phyloP scores from a whole-genome alignment of 1,140 invertebrate genomes.

The Bombyx mori region DNA sequence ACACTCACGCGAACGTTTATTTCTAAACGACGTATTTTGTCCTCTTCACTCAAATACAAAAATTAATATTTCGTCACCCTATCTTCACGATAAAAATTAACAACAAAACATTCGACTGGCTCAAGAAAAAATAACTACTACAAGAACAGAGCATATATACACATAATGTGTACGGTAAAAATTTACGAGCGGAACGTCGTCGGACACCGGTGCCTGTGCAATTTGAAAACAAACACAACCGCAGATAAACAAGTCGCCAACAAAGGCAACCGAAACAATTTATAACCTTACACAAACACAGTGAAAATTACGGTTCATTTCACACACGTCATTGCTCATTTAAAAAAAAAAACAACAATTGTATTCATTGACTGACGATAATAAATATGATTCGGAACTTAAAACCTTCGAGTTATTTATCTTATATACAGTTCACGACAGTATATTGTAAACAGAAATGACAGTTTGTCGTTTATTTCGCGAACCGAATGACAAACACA shows the following conservation, averaged over 20 bases:
- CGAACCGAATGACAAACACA: too few relatives aligned
- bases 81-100: not conserved
- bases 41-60: constrained; percentile 6
- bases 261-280: constrained; percentile 16
- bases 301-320: too few relatives aligned
- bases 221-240: constrained; percentile 40
- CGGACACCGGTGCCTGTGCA: constrained; percentile 17
- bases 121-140: not conserved
- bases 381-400: too few relatives aligned
- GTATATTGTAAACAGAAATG: too few relatives aligned
- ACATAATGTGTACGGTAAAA: constrained; percentile 15
- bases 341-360: too few relatives aligned
- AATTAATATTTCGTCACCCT: not conserved
- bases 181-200: constrained; percentile 18
- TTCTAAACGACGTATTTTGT: constrained; percentile 49
- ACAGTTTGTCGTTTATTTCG: too few relatives aligned
- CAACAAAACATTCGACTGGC: not conserved
- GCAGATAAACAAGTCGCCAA: constrained; percentile 33
- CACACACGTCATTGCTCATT: too few relatives aligned
- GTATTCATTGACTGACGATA: too few relatives aligned
- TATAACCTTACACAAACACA: not conserved
- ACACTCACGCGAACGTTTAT: constrained; percentile 53
- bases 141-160: not conserved
- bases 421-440: too few relatives aligned
- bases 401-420: too few relatives aligned